These are phyloP conservation scores for Thunnus albacares DNA, from an alignment of 2,797 vertebrate species.

Conservation along the genomic window DNA sequence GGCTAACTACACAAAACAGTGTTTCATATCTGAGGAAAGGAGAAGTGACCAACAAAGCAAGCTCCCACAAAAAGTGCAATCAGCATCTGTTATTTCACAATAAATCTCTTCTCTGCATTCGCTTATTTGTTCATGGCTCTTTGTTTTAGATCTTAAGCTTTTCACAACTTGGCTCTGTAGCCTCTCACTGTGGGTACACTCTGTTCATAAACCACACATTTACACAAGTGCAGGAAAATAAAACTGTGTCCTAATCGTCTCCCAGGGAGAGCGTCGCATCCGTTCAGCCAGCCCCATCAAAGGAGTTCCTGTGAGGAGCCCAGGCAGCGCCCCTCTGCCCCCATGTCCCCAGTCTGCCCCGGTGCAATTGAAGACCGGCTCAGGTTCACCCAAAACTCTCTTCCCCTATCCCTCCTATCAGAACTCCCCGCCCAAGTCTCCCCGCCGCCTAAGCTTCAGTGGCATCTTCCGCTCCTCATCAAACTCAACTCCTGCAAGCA, in stretches of 20 bases:
- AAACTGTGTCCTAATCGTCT: slow-evolving; percentile 52
- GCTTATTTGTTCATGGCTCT: not conserved
- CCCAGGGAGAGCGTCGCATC: slow-evolving; percentile 88
- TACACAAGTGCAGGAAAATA: slow-evolving; percentile 8
- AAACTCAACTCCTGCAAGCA: slow-evolving; percentile 90
- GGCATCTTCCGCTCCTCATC: slow-evolving; percentile 97
- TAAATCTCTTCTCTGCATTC: slow-evolving; percentile 33
- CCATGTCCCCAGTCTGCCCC: slow-evolving; percentile 91
- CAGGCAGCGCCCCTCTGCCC: slow-evolving; percentile 79
- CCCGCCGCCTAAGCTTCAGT: slow-evolving; percentile 97
- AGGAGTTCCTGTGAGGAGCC: slow-evolving; percentile 86
- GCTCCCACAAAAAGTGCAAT: slow-evolving; percentile 30
- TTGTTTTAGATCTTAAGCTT: slow-evolving; percentile 15
- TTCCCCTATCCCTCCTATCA: slow-evolving; percentile 92
- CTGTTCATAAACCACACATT: slow-evolving; percentile 17
- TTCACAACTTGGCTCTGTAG: slow-evolving; percentile 13
- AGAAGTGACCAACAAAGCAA: slow-evolving; percentile 51
- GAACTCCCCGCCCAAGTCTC: slow-evolving; percentile 93
- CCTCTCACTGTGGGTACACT: slow-evolving; percentile 7
- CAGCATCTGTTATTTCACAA: slow-evolving; percentile 51
- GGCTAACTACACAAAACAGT: slow-evolving; percentile 29
- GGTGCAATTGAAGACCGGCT: slow-evolving; percentile 85
- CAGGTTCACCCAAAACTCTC: slow-evolving; percentile 91
- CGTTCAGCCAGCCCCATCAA: slow-evolving; percentile 89
- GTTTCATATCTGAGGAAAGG: slow-evolving; percentile 40